Conservation (phyloP, 2,888 invertebrate genomes). For the Agrotis segetum region DNA sequence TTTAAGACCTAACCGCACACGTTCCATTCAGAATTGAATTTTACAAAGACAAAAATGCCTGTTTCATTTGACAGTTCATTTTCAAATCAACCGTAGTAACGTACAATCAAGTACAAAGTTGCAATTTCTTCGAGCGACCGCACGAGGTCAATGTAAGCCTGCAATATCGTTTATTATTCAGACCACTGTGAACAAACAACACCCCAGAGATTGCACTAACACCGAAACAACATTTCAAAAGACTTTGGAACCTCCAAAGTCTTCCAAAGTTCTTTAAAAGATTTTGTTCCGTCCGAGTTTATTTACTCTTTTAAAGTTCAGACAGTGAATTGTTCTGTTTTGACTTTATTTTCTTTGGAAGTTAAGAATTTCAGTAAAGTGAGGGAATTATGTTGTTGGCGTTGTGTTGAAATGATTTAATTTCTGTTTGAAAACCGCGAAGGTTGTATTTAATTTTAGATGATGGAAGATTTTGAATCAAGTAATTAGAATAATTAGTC, state of each 20-base stretch:
- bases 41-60: background rate
- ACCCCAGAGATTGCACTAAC: slow-evolving; percentile 52
- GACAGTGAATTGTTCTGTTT: slow-evolving; percentile 46
- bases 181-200: slow-evolving; percentile 54
- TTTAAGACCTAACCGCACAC: background rate
- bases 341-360: slow-evolving; percentile 44
- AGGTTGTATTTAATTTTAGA: slow-evolving; percentile 23
- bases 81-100: slow-evolving; percentile 18
- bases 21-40: no score
- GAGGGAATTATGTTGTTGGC: slow-evolving; percentile 24
- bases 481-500: slow-evolving; percentile 23
- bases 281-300: slow-evolving; percentile 40
- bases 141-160: slow-evolving; percentile 33
- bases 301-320: slow-evolving; percentile 55
- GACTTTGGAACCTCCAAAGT: slow-evolving; percentile 40
- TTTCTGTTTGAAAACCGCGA: slow-evolving; percentile 37
- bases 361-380: slow-evolving; percentile 39
- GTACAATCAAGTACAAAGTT: slow-evolving; percentile 30
- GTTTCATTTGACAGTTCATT: slow-evolving; percentile 8
- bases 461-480: slow-evolving; percentile 24
- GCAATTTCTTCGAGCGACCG: slow-evolving; percentile 51
- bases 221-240: slow-evolving; percentile 43
- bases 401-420: slow-evolving; percentile 49
- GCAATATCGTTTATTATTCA: slow-evolving; percentile 65
- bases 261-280: slow-evolving; percentile 45